Evolutionary conservation across 2,113 vertebrate species (phyloP).

Genomic region (Hippocampus guttulatus): DNA sequence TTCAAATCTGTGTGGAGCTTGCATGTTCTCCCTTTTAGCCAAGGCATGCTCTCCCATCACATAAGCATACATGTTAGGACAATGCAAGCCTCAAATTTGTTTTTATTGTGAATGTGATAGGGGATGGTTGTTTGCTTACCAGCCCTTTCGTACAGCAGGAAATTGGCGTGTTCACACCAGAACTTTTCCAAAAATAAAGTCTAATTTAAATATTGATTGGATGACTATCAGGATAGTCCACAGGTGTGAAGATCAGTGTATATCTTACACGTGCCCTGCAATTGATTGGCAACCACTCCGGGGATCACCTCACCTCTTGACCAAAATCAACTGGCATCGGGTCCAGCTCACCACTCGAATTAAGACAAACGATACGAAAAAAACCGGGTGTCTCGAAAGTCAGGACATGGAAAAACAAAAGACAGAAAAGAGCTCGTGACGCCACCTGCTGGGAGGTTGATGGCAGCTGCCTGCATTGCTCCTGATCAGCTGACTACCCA

Average conservation of each 20-base stretch:
- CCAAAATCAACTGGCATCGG: too few relatives aligned
- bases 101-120: background rate
- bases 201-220: too few relatives aligned
- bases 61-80: background rate
- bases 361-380: background rate
- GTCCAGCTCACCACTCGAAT: background rate
- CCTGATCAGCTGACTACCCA: constrained; percentile 14
- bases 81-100: background rate
- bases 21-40: background rate
- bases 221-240: too few relatives aligned
- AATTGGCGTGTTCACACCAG: too few relatives aligned
- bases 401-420: too few relatives aligned
- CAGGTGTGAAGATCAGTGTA: too few relatives aligned
- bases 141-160: too few relatives aligned
- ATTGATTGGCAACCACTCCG: background rate
- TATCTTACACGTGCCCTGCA: too few relatives aligned
- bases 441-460: constrained; percentile 42
- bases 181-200: background rate
- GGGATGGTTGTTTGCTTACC: too few relatives aligned
- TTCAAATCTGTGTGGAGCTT: background rate
- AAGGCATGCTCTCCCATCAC: too few relatives aligned
- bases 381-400: background rate
- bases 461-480: background rate
- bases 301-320: too few relatives aligned
- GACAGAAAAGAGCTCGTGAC: background rate